phyloP scores from a whole-genome alignment of 1,140 invertebrate species.

The Metaphire vulgaris region DNA sequence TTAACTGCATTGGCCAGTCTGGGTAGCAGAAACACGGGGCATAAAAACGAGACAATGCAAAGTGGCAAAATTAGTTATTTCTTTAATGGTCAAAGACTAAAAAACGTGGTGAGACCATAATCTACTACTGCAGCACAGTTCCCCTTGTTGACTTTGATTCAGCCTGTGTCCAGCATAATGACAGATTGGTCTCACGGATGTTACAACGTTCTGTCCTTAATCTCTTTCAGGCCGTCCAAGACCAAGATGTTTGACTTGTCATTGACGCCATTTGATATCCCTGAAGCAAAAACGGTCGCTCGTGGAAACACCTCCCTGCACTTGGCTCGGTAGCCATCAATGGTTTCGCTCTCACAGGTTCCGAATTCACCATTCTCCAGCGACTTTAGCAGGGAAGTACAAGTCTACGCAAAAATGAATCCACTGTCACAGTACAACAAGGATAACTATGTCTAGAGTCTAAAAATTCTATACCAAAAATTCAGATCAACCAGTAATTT shows the following conservation, averaged over 20 bases:
- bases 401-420: not conserved
- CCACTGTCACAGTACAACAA: not conserved
- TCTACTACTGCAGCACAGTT: no score
- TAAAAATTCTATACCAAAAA: no score
- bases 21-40: no score
- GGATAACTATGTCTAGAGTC: no score
- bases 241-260: not conserved
- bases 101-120: no score
- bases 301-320: slow-evolving; percentile 66
- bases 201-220: not conserved
- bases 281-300: slow-evolving; percentile 47
- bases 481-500: slow-evolving; percentile 15
- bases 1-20: no score
- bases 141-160: no score
- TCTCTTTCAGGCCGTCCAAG: not conserved
- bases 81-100: no score
- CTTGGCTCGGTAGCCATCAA: slow-evolving; percentile 62
- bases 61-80: no score
- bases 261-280: not conserved
- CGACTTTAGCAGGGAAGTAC: slow-evolving; percentile 61
- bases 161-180: no score
- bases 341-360: slow-evolving; percentile 59
- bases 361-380: slow-evolving; percentile 73
- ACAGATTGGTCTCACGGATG: not conserved
- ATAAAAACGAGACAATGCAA: no score